Conservation (phyloP, 2,888 invertebrate species). For the Stenchaetothrips biformis region DNA sequence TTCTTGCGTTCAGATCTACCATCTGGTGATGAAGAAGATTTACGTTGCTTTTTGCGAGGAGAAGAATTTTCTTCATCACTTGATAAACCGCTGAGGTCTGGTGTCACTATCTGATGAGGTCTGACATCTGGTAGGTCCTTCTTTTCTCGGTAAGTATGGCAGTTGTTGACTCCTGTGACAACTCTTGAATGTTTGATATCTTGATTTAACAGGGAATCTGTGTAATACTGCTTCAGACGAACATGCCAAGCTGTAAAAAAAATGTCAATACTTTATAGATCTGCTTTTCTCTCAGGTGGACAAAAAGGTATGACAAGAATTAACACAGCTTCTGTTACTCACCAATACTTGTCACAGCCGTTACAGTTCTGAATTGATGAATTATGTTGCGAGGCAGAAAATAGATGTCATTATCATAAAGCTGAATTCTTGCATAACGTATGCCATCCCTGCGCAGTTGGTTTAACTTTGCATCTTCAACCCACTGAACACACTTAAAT, state of each 20-base stretch:
- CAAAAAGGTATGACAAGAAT: conserved; percentile 18
- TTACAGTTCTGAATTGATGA: conserved; percentile 95
- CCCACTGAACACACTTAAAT: conserved; percentile 75
- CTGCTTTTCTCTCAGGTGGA: background rate
- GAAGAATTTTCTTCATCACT: conserved; percentile 8
- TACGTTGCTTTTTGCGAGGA: background rate
- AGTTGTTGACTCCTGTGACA: conserved; percentile 37
- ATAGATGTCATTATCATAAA: conserved; percentile 95
- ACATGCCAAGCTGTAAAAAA: conserved; percentile 85
- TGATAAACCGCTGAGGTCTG: background rate
- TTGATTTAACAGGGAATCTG: conserved; percentile 48
- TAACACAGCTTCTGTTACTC: conserved; percentile 41
- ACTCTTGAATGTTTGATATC: conserved; percentile 44
- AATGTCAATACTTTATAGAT: conserved; percentile 28
- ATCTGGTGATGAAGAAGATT: background rate
- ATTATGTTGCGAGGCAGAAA: conserved; percentile 96
- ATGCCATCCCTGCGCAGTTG: conserved; percentile 90
- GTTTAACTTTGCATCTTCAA: conserved; percentile 96
- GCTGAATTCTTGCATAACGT: conserved; percentile 82
- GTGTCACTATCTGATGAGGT: background rate
- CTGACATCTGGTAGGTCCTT: conserved; percentile 27
- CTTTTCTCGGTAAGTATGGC: conserved; percentile 37
- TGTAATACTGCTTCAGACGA: conserved; percentile 84
- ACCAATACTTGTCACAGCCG: conserved; percentile 88
- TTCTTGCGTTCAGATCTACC: background rate